Conservation (phyloP, 2,113 vertebrate genomes). For the Crotalus horridus region DNA sequence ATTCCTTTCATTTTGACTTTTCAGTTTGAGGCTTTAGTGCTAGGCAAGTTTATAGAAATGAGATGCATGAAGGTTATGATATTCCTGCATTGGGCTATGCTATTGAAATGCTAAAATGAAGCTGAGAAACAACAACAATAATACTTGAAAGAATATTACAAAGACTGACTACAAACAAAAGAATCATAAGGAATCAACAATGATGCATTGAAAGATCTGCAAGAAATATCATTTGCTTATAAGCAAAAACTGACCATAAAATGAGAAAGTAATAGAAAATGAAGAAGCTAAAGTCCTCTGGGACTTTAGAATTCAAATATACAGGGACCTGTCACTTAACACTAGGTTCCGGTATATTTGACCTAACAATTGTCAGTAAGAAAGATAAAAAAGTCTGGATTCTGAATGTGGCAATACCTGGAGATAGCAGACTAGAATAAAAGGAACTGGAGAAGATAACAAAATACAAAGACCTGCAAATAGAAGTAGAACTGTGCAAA, state of each 20-base stretch:
- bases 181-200: neutral
- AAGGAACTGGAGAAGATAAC: neutral
- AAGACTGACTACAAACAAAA: neutral
- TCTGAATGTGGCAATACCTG: neutral
- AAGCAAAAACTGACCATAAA: neutral
- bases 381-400: neutral
- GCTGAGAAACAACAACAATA: neutral
- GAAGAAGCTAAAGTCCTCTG: neutral
- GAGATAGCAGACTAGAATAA: neutral
- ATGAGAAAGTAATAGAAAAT: neutral
- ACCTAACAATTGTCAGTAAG: neutral
- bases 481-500: neutral
- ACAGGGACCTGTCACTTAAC: neutral
- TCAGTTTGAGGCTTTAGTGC: neutral
- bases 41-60: neutral
- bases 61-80: neutral
- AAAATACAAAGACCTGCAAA: neutral
- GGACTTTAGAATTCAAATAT: neutral
- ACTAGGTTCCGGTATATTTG: neutral
- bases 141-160: neutral
- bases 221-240: neutral
- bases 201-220: neutral
- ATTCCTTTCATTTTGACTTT: neutral
- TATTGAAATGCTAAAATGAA: neutral
- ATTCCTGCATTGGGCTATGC: neutral